Conservation (phyloP, 2,797 vertebrate species). For the Todus mexicanus region DNA sequence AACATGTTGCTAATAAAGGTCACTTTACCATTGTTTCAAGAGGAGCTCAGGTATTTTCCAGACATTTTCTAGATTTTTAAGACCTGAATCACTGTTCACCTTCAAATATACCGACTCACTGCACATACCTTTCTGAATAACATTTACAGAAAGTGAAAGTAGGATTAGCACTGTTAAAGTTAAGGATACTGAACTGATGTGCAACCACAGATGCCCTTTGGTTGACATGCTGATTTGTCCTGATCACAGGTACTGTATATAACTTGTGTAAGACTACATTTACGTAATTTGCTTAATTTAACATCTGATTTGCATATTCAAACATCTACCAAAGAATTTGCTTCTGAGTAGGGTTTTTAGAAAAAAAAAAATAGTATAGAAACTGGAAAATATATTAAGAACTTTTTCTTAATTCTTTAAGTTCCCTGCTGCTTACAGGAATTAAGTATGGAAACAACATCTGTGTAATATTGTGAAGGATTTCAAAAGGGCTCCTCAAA, state of each 20-base stretch:
- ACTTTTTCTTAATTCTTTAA: constrained; percentile 53
- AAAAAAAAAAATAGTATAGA: background rate
- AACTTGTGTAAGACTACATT: background rate
- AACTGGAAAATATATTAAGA: constrained; percentile 59
- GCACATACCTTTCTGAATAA: background rate
- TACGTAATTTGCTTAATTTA: constrained; percentile 7
- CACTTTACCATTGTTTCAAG: background rate
- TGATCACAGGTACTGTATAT: background rate
- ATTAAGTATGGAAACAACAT: constrained; percentile 68
- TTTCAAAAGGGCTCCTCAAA: constrained; percentile 66
- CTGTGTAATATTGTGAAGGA: constrained; percentile 62
- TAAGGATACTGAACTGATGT: background rate
- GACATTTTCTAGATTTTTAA: no score
- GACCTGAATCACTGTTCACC: background rate
- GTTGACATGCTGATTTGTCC: background rate
- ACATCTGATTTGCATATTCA: background rate
- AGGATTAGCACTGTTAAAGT: background rate
- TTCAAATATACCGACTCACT: background rate
- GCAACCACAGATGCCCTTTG: background rate
- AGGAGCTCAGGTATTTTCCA: background rate
- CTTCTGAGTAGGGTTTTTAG: background rate
- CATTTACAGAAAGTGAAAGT: background rate
- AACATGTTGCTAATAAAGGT: background rate
- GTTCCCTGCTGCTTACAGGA: constrained; percentile 52
- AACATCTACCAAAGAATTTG: constrained; percentile 19